phyloP scores from a whole-genome alignment of 2,888 invertebrate genomes.

The Acanthococcus lagerstroemiae region DNA sequence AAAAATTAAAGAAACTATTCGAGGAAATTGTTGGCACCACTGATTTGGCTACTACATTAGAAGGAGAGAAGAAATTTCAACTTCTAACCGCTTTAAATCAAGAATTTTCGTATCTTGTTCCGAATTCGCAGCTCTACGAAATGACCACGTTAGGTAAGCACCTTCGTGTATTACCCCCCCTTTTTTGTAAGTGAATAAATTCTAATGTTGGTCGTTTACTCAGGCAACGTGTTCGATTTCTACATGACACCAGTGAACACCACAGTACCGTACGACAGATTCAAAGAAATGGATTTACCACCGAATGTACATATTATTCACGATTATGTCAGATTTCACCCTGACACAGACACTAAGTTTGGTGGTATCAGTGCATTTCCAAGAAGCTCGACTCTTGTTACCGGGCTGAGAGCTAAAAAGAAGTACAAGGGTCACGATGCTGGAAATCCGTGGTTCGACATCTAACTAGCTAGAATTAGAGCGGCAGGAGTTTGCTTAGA shows the following conservation, averaged over 20 bases:
- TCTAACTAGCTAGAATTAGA: conserved; percentile 15
- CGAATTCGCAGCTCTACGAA: conserved; percentile 68
- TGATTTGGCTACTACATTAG: conserved; percentile 43
- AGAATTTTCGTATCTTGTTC: conserved; percentile 64
- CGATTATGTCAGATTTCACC: conserved; percentile 73
- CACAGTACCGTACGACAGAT: conserved; percentile 60
- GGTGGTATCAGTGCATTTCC: conserved; percentile 75
- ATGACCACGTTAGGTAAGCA: conserved; percentile 59
- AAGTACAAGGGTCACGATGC: conserved; percentile 52
- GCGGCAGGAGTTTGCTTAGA: too few species aligned
- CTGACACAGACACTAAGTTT: conserved; percentile 55
- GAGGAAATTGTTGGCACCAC: conserved; percentile 44
- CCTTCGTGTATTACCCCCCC: too few species aligned
- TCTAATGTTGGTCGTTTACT: conserved; percentile 38
- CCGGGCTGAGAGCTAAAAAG: conserved; percentile 67
- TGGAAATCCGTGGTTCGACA: conserved; percentile 4
- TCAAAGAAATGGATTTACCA: conserved; percentile 61
- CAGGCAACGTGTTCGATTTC: conserved; percentile 59
- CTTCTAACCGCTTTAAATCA: conserved; percentile 59
- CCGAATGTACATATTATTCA: conserved; percentile 76
- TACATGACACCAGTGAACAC: conserved; percentile 62
- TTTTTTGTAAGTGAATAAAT: too few species aligned
- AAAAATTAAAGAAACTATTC: conserved; percentile 54
- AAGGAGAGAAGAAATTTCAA: conserved; percentile 50
- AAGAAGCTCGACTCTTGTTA: conserved; percentile 69